Evolutionary conservation across 2,797 vertebrate species (phyloP).

Genomic region (Coranthus polyacanthus): DNA sequence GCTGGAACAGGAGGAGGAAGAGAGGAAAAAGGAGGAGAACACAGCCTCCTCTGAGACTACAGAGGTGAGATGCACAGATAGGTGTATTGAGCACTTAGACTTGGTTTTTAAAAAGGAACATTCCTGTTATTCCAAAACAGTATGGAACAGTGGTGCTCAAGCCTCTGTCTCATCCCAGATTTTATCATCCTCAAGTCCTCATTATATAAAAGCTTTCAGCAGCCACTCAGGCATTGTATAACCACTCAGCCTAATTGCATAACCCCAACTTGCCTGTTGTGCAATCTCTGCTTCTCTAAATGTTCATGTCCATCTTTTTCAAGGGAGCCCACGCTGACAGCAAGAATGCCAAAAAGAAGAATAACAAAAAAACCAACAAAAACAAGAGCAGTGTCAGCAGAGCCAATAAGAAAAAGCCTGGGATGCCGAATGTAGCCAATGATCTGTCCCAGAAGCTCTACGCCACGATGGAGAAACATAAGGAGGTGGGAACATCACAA

Average conservation of each 20-base stretch:
- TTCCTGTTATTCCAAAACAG: slow-evolving; percentile 27
- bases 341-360: slow-evolving; percentile 94
- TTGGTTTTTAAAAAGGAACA: slow-evolving; percentile 8
- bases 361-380: slow-evolving; percentile 98
- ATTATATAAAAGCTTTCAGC: slow-evolving; percentile 51
- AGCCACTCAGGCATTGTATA: slow-evolving; percentile 38
- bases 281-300: slow-evolving; percentile 38
- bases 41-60: slow-evolving; percentile 92
- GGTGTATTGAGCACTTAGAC: slow-evolving; percentile 11
- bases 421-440: slow-evolving; percentile 97
- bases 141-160: slow-evolving; percentile 12
- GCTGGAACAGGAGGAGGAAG: slow-evolving; percentile 97
- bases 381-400: slow-evolving; percentile 96
- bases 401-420: slow-evolving; percentile 98
- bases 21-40: slow-evolving; percentile 97
- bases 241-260: slow-evolving; percentile 56
- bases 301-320: slow-evolving; percentile 46
- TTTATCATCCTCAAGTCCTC: slow-evolving; percentile 46
- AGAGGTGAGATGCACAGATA: slow-evolving; percentile 85
- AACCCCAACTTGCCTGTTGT: slow-evolving; percentile 47
- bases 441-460: slow-evolving; percentile 99
- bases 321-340: slow-evolving; percentile 89
- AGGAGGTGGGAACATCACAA: slow-evolving; percentile 87
- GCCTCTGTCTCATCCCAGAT: slow-evolving; percentile 30
- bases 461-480: slow-evolving; percentile 99